Percentiles rank a stretch among this genome's conserved stretches.
Conservation (phyloP, 2,113 vertebrate genomes). For the Dissostichus mawsoni region DNA sequence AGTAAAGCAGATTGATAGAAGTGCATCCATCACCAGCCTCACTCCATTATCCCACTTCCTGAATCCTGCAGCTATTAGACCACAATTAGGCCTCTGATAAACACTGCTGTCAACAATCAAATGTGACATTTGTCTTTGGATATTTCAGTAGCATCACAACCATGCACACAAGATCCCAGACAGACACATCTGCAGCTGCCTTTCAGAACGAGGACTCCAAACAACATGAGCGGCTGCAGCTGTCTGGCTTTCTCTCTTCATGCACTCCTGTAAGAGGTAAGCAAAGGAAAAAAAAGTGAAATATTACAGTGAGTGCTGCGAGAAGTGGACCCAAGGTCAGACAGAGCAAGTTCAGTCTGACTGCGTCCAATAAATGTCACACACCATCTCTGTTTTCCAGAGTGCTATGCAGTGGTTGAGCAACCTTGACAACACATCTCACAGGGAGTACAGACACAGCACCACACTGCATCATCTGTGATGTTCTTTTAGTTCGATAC, state of each 20-base stretch:
- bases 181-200: not conserved
- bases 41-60: constrained; percentile 28
- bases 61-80: constrained; percentile 14
- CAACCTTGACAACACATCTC: constrained; percentile 16
- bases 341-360: constrained; percentile 15
- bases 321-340: constrained; percentile 36
- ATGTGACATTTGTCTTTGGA: constrained; percentile 19
- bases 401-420: not conserved
- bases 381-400: constrained; percentile 14
- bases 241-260: not conserved
- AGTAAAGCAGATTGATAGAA: constrained; percentile 5
- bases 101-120: not conserved
- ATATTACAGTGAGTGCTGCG: constrained; percentile 17
- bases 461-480: constrained; percentile 6
- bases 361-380: constrained; percentile 23
- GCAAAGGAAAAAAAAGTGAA: not conserved
- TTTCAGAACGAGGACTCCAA: not conserved
- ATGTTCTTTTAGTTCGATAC: constrained; percentile 27
- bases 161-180: not conserved
- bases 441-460: constrained; percentile 11
- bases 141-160: constrained; percentile 1
- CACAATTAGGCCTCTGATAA: constrained; percentile 14
- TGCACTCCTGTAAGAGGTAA: not conserved
- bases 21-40: constrained; percentile 17
- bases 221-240: constrained; percentile 1